phyloP scores from a whole-genome alignment of 2,888 invertebrate genomes.

The Nemoura dubitans region DNA sequence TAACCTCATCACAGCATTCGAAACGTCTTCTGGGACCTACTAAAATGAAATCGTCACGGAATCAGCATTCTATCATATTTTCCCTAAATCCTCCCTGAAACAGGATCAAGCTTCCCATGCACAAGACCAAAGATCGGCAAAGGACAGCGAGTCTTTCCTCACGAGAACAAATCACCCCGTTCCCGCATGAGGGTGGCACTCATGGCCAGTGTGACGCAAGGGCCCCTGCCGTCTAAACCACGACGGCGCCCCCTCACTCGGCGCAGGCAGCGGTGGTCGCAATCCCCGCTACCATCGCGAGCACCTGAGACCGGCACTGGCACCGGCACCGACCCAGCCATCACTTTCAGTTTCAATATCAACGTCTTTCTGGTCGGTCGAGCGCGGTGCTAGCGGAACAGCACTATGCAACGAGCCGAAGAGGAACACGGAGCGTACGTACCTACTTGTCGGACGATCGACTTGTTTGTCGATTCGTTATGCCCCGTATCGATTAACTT shows the following conservation, averaged over 20 bases:
- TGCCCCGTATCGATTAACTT: no score
- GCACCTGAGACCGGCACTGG: conserved; percentile 56
- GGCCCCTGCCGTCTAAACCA: not conserved
- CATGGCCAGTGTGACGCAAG: not conserved
- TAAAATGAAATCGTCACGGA: not conserved
- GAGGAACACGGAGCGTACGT: not conserved
- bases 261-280: not conserved
- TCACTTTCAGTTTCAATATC: conserved; percentile 46
- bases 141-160: no score
- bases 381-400: conserved; percentile 16
- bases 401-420: not conserved
- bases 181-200: not conserved
- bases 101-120: no score
- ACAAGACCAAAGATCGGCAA: no score
- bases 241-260: not conserved
- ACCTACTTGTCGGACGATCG: not conserved
- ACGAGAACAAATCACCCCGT: no score
- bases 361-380: conserved; percentile 39
- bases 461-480: no score
- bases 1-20: not conserved
- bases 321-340: conserved; percentile 31
- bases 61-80: not conserved
- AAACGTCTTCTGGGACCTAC: not conserved
- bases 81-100: not conserved
- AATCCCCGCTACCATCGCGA: not conserved